Evolutionary conservation across 2,888 invertebrate genomes (phyloP).

Genomic region (Philonicus albiceps): DNA sequence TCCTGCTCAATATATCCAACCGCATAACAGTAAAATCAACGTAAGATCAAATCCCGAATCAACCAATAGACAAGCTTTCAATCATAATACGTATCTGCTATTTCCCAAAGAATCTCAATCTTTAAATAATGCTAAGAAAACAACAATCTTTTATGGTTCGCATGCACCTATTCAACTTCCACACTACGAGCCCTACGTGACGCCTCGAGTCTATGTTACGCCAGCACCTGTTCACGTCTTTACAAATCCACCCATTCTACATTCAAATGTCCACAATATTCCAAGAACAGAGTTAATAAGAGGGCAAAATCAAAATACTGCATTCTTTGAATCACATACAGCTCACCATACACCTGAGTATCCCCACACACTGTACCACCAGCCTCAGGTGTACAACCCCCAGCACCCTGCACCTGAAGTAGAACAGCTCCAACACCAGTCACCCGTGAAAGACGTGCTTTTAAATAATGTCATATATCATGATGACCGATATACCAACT

Average conservation of each 20-base stretch:
- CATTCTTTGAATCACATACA: neutral
- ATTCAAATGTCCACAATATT: neutral
- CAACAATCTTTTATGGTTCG: neutral
- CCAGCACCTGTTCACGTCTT: neutral
- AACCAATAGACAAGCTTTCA: neutral
- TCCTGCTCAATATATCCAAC: neutral
- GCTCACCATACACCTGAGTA: neutral
- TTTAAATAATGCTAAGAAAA: neutral
- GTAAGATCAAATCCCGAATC: neutral
- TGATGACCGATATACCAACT: neutral
- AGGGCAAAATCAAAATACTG: neutral
- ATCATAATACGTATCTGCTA: neutral
- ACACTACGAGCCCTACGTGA: constrained; percentile 13
- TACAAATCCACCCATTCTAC: neutral
- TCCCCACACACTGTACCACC: neutral
- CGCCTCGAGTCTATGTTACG: neutral
- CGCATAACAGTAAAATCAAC: neutral
- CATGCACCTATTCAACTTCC: neutral
- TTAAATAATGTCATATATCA: constrained; percentile 38
- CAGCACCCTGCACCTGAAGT: neutral
- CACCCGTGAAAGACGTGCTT: neutral
- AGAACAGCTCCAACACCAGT: neutral
- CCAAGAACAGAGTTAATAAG: neutral
- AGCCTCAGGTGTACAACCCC: neutral
- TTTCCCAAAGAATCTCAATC: neutral